Conservation (phyloP, 2,888 invertebrate genomes). For the Phengaris arion region DNA sequence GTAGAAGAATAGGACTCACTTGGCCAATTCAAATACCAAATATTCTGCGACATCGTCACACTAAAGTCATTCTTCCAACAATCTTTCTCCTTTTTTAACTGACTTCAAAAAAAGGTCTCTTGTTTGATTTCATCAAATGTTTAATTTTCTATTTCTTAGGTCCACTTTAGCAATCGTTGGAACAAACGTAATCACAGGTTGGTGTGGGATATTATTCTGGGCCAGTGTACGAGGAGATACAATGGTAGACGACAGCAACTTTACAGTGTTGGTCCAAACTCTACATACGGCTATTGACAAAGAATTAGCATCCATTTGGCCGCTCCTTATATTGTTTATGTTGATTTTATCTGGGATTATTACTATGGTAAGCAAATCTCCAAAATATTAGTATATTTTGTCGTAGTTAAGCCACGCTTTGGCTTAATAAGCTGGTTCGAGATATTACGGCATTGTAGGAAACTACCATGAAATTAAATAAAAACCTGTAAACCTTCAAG, state of each 20-base stretch:
- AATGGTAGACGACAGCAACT: constrained; percentile 46
- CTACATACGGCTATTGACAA: constrained; percentile 49
- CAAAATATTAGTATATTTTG: background rate
- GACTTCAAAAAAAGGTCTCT: too few species aligned
- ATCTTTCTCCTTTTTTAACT: too few species aligned
- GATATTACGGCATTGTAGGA: too few species aligned
- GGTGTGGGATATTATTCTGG: constrained; percentile 61
- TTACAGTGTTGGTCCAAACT: constrained; percentile 54
- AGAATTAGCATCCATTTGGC: constrained; percentile 49
- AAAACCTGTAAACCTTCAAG: too few species aligned
- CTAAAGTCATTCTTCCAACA: too few species aligned
- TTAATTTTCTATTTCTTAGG: constrained; percentile 47
- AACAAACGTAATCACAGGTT: constrained; percentile 52
- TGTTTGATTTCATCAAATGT: background rate
- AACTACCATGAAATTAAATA: too few species aligned
- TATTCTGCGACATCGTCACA: too few species aligned
- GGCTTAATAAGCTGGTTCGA: too few species aligned
- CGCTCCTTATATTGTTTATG: constrained; percentile 50
- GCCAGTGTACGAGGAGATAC: constrained; percentile 48
- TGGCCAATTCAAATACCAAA: too few species aligned
- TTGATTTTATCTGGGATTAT: constrained; percentile 59
- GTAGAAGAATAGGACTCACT: too few species aligned
- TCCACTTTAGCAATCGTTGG: constrained; percentile 50
- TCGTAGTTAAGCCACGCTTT: too few species aligned
- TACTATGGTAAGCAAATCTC: constrained; percentile 53